phyloP scores from a whole-genome alignment of 2,797 vertebrate genomes.

The Falco berigora region DNA sequence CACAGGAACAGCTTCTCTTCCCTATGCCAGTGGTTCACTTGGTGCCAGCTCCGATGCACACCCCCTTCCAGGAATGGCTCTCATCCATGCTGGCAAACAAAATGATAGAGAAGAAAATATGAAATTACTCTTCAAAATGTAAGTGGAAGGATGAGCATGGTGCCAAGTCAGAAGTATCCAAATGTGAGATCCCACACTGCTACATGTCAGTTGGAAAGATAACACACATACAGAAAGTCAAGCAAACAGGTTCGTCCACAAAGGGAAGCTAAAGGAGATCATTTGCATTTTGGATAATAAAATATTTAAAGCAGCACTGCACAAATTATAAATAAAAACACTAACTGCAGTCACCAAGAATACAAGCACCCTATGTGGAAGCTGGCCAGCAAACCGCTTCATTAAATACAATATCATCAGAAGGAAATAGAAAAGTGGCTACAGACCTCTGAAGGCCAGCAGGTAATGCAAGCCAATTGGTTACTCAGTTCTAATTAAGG shows the following conservation, averaged over 20 bases:
- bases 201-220: constrained; percentile 74
- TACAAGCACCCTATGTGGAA: not conserved
- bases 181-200: constrained; percentile 74
- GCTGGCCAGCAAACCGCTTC: constrained; percentile 19
- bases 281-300: constrained; percentile 11
- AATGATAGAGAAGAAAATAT: constrained; percentile 78
- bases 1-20: constrained; percentile 75
- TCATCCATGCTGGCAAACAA: constrained; percentile 78
- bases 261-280: constrained; percentile 21
- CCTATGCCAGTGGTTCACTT: constrained; percentile 68
- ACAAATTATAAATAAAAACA: constrained; percentile 35
- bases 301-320: constrained; percentile 21
- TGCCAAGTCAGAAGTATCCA: constrained; percentile 75
- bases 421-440: constrained; percentile 29
- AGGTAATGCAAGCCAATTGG: constrained; percentile 56
- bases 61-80: constrained; percentile 79
- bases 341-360: not conserved
- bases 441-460: constrained; percentile 33
- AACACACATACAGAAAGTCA: constrained; percentile 50
- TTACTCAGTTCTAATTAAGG: constrained; percentile 55
- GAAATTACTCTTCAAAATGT: constrained; percentile 80
- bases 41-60: constrained; percentile 72
- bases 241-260: constrained; percentile 57
- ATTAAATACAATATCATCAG: constrained; percentile 14
- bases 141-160: constrained; percentile 72